phyloP scores from a whole-genome alignment of 2,797 vertebrate genomes.

The Dendrocincla tyrannina region DNA sequence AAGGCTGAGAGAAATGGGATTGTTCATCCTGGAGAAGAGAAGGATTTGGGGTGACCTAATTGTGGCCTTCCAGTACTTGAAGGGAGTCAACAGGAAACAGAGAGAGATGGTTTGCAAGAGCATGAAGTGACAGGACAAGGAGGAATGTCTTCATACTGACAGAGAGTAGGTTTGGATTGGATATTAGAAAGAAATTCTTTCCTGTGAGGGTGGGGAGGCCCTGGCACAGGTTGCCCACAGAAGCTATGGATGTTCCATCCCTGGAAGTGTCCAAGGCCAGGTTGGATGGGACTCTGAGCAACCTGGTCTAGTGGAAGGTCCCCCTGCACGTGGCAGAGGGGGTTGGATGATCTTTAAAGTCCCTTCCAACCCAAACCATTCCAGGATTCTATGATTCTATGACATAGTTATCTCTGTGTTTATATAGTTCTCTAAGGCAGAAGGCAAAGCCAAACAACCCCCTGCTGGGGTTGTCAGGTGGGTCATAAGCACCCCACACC shows the following conservation, averaged over 20 bases:
- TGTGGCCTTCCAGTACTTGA: neutral
- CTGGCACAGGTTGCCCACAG: neutral
- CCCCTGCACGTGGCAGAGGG: neutral
- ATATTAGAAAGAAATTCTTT: accelerated
- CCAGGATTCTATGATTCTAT: neutral
- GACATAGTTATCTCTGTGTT: neutral
- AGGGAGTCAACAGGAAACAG: neutral
- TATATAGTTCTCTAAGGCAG: neutral
- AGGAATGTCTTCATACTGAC: neutral
- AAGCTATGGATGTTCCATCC: neutral
- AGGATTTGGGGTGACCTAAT: accelerated
- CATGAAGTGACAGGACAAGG: accelerated
- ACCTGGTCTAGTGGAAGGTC: accelerated
- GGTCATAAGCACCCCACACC: neutral
- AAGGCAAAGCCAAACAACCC: neutral
- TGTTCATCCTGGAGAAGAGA: neutral
- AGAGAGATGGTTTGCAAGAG: too few species aligned
- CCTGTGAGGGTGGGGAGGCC: neutral
- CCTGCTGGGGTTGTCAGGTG: neutral
- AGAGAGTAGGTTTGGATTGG: accelerated
- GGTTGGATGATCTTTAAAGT: accelerated
- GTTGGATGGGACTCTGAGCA: accelerated
- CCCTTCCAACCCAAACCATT: neutral
- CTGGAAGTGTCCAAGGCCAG: neutral
- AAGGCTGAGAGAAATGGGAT: accelerated